phyloP scores from a whole-genome alignment of 2,888 invertebrate genomes.

The Ichneumoninae sp. region DNA sequence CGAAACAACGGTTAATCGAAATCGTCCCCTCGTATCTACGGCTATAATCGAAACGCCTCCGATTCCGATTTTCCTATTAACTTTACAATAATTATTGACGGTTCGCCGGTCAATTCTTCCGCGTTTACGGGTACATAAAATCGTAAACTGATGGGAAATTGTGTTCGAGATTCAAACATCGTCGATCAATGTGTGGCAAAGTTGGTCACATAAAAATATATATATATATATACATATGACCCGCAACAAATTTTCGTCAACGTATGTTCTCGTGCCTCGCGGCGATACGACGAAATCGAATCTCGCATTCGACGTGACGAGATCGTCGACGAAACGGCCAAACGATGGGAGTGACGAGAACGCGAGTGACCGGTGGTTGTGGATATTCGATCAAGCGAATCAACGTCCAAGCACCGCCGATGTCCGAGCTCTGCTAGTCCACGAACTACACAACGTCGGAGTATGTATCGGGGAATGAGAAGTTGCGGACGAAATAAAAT shows the following conservation, averaged over 20 bases:
- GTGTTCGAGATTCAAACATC: background rate
- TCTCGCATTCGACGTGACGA: conserved; percentile 37
- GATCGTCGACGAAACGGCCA: conserved; percentile 34
- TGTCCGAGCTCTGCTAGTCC: conserved; percentile 21
- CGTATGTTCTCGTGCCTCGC: conserved; percentile 8
- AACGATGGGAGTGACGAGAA: conserved; percentile 22
- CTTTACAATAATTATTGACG: conserved; percentile 13
- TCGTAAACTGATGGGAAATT: conserved; percentile 21
- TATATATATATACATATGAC: background rate
- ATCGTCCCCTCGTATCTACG: background rate
- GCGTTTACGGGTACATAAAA: conserved; percentile 13
- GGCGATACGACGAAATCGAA: conserved; percentile 13
- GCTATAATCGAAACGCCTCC: conserved; percentile 20
- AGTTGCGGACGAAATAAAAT: conserved; percentile 17
- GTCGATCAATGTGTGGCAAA: conserved; percentile 8
- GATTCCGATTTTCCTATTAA: conserved; percentile 2
- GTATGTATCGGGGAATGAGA: conserved; percentile 28
- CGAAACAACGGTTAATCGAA: conserved; percentile 31
- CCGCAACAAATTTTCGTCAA: conserved; percentile 16
- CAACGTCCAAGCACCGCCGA: conserved; percentile 38
- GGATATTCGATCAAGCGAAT: conserved; percentile 54
- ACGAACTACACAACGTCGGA: background rate
- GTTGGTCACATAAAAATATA: background rate
- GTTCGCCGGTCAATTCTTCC: conserved; percentile 9
- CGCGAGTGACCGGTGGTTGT: conserved; percentile 38